phyloP scores from a whole-genome alignment of 2,888 invertebrate species.

The Epirrita christyi region DNA sequence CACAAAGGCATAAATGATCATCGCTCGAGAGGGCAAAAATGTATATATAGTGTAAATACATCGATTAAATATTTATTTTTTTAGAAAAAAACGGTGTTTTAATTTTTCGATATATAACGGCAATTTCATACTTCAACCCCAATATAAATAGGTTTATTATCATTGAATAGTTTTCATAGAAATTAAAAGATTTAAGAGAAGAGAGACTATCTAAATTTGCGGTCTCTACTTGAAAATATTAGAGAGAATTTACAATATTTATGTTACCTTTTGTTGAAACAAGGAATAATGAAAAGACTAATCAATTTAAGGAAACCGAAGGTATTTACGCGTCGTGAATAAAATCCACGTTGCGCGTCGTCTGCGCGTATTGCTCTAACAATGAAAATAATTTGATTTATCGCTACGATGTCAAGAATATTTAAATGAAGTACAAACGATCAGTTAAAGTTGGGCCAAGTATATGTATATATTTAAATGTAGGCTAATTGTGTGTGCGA shows the following conservation, averaged over 20 bases:
- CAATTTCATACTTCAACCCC: too few relatives aligned
- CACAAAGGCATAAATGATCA: too few relatives aligned
- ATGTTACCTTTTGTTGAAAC: constrained; percentile 44
- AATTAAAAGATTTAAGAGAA: constrained; percentile 19
- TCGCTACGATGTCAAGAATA: constrained; percentile 6
- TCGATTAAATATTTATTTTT: too few relatives aligned
- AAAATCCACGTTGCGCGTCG: constrained; percentile 30
- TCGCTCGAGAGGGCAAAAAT: too few relatives aligned
- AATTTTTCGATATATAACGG: too few relatives aligned
- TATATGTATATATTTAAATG: constrained; percentile 9
- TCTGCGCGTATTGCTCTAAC: constrained; percentile 17
- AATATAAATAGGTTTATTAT: too few relatives aligned
- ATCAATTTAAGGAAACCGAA: constrained; percentile 50
- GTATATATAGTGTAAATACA: too few relatives aligned
- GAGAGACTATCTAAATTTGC: constrained; percentile 32
- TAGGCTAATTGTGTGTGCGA: constrained; percentile 49
- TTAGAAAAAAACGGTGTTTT: too few relatives aligned
- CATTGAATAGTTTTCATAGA: too few relatives aligned
- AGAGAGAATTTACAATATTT: constrained; percentile 41
- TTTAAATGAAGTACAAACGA: constrained; percentile 23
- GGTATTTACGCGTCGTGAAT: constrained; percentile 40
- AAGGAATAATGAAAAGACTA: constrained; percentile 48
- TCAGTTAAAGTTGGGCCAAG: constrained; percentile 33
- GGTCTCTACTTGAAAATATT: constrained; percentile 32
- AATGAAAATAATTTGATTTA: constrained; percentile 37